Percentiles rank a stretch among this genome's conserved stretches.
These are phyloP conservation scores for Papilio glaucus DNA, from an alignment of 1,140 invertebrate genomes.

Conservation along the genomic window DNA sequence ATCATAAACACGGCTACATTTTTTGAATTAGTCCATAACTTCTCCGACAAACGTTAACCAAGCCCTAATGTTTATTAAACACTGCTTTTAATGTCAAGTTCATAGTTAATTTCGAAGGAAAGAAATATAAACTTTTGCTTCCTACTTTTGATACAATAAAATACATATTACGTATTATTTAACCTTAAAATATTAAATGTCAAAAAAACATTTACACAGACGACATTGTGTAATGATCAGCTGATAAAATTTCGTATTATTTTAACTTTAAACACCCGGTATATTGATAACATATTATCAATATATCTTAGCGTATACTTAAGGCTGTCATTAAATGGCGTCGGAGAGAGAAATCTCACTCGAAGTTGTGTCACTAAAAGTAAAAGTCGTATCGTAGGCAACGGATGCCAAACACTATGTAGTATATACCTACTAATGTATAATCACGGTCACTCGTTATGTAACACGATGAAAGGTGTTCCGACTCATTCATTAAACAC, in stretches of 20 bases:
- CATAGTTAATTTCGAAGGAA: neutral
- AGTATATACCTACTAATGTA: constrained; percentile 55
- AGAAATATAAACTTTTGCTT: neutral
- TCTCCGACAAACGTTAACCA: neutral
- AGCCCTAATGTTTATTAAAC: neutral
- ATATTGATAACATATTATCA: neutral
- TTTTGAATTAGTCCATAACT: neutral
- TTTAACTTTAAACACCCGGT: neutral
- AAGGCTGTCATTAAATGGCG: constrained; percentile 53
- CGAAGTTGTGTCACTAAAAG: constrained; percentile 62
- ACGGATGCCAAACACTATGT: constrained; percentile 56
- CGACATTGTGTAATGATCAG: no score
- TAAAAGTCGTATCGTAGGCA: constrained; percentile 58
- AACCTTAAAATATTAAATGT: no score
- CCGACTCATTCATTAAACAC: constrained; percentile 21
- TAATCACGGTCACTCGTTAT: constrained; percentile 48
- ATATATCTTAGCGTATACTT: constrained; percentile 16
- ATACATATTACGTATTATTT: no score
- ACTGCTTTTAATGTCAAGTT: neutral
- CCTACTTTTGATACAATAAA: no score
- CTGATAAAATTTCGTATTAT: no score
- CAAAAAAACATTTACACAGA: no score
- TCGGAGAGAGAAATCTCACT: constrained; percentile 66
- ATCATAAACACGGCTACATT: neutral
- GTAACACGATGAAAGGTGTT: constrained; percentile 32